Conservation (phyloP, 2,113 vertebrate species). For the Zootoca vivipara region DNA sequence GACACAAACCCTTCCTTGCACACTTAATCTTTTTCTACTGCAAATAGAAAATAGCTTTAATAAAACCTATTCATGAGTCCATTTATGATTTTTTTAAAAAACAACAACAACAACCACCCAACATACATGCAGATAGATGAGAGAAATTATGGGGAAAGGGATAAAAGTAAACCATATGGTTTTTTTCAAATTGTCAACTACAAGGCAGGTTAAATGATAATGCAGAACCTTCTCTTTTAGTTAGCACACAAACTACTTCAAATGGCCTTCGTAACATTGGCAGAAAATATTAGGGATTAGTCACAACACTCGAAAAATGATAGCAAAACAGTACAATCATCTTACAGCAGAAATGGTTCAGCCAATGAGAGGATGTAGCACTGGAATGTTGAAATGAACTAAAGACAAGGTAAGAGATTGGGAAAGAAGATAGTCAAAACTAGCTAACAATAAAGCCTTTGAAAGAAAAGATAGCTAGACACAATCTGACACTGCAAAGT, state of each 20-base stretch:
- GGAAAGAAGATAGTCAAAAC: slow-evolving; percentile 58
- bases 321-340: slow-evolving; percentile 81
- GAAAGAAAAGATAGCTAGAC: slow-evolving; percentile 37
- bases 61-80: slow-evolving; percentile 42
- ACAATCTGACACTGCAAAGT: neutral
- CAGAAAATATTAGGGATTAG: slow-evolving; percentile 69
- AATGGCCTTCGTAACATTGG: slow-evolving; percentile 24
- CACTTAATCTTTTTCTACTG: neutral
- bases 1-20: neutral
- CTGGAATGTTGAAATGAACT: slow-evolving; percentile 83
- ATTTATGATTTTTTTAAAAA: slow-evolving; percentile 5
- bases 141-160: neutral
- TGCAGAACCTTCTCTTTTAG: neutral
- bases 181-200: slow-evolving; percentile 18
- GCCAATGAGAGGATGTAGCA: slow-evolving; percentile 84
- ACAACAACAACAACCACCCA: neutral
- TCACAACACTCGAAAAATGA: slow-evolving; percentile 59
- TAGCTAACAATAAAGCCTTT: slow-evolving; percentile 53
- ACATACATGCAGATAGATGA: slow-evolving; percentile 38
- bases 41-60: neutral
- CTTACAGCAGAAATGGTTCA: slow-evolving; percentile 86
- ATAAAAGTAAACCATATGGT: neutral
- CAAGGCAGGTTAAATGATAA: slow-evolving; percentile 47
- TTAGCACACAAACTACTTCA: slow-evolving; percentile 60
- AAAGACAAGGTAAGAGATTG: slow-evolving; percentile 75